These are phyloP conservation scores for Eupeodes luniger DNA, from an alignment of 2,888 invertebrate genomes.

Conservation along the genomic window DNA sequence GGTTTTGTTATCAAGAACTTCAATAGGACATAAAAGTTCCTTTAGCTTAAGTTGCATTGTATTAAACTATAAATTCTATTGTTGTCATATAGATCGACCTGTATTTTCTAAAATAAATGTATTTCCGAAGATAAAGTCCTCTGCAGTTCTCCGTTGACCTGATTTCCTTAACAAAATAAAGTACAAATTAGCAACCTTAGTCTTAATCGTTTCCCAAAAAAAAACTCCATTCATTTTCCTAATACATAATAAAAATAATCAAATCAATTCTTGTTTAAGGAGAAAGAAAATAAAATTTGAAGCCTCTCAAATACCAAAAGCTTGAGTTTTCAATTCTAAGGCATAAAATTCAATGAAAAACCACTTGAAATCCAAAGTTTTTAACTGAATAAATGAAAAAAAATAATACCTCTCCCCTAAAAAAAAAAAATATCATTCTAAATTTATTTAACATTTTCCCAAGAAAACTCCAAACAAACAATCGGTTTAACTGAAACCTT, in stretches of 20 bases:
- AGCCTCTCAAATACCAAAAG: slow-evolving; percentile 19
- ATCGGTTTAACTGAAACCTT: slow-evolving; percentile 15
- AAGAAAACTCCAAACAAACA: slow-evolving; percentile 14
- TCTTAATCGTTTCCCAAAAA: neutral
- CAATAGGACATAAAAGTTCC: too few relatives aligned
- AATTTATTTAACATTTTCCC: slow-evolving; percentile 1
- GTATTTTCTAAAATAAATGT: too few relatives aligned
- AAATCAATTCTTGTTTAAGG: slow-evolving; percentile 18
- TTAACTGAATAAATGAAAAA: neutral
- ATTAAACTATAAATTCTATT: too few relatives aligned
- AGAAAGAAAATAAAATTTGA: neutral
- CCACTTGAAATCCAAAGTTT: slow-evolving; percentile 15
- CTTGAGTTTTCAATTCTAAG: slow-evolving; percentile 27
- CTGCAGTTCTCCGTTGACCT: too few relatives aligned
- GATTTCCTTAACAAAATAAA: neutral
- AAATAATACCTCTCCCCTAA: neutral
- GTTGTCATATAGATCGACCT: too few relatives aligned
- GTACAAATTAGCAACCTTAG: neutral
- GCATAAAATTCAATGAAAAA: neutral
- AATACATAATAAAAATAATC: neutral
- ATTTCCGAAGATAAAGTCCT: too few relatives aligned
- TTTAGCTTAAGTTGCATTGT: too few relatives aligned
- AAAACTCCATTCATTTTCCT: neutral
- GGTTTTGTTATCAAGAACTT: too few relatives aligned
- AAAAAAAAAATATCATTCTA: neutral